A percentile compares a stretch with the other conserved stretches of the same genome.
These are phyloP conservation scores for Plagodis dolabraria DNA, from an alignment of 2,888 invertebrate species.

Conservation along the genomic window DNA sequence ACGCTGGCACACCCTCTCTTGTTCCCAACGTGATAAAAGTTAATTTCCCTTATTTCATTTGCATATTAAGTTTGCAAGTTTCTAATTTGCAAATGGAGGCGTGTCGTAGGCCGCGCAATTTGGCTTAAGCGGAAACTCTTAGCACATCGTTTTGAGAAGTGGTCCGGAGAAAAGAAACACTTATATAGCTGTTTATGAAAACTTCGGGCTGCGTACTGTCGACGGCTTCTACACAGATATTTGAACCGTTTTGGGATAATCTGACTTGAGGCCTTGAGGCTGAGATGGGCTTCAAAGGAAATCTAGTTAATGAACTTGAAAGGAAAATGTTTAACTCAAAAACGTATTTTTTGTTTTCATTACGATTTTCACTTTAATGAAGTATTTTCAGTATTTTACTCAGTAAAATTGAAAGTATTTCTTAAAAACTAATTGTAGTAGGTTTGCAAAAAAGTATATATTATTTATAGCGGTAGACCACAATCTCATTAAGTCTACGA, in stretches of 20 bases:
- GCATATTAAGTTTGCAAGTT: conserved; percentile 48
- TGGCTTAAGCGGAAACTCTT: conserved; percentile 75
- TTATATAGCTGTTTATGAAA: conserved; percentile 26
- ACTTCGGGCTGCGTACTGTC: conserved; percentile 17
- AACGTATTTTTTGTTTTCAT: too few relatives aligned
- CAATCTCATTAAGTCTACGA: too few relatives aligned
- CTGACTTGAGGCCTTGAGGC: conserved; percentile 9
- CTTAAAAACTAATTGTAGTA: too few relatives aligned
- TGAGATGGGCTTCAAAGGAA: conserved; percentile 16
- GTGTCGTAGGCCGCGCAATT: conserved; percentile 77
- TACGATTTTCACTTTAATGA: too few relatives aligned
- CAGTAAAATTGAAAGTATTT: too few relatives aligned
- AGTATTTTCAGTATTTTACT: too few relatives aligned
- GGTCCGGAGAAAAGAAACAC: conserved; percentile 55
- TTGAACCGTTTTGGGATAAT: conserved; percentile 20
- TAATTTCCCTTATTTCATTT: conserved; percentile 36
- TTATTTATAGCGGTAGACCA: too few relatives aligned
- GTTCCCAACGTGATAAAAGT: conserved; percentile 31
- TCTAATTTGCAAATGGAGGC: conserved; percentile 82
- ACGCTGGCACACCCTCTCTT: conserved; percentile 25
- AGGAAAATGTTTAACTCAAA: not conserved
- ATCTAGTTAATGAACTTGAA: conserved; percentile 21
- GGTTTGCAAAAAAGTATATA: too few relatives aligned
- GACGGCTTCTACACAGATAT: conserved; percentile 8
- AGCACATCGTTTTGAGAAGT: conserved; percentile 59